Base-by-base conservation (phyloP, 2,888 invertebrate genomes). In the Cistogaster globosa region DNA sequence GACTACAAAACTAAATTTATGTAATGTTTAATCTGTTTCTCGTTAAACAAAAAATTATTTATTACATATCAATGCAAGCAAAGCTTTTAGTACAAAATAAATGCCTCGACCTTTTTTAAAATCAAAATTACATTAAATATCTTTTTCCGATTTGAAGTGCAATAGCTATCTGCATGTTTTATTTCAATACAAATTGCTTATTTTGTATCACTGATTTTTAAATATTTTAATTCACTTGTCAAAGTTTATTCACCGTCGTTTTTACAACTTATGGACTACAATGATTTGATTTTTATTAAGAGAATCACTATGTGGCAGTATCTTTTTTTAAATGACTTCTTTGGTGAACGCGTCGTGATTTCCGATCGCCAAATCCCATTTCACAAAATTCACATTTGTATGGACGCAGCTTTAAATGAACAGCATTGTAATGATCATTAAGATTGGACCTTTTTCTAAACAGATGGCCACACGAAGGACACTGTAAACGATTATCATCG, bases 311-410 rank as follows among this genome's bases (percentile, higher is more conserved):
- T 8, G n/a, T 12, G 22, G 42, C 9, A 7, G n/a, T 7, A 26
- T 65, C 26, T 48, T 42, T 20, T 22, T 48, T 65, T 5, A 48
- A 2, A 26, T 65, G 48, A 26, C 45, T 58, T 53, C 58, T 62
- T 69, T 80, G 80, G 63, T 86, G 86, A 14, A 84, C 63, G 2
- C 82, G 71, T 11, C 75, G 72, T 6, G 86, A 77, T 69, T 79
- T 84, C 0, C 86, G 71, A 57, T 71, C 72, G 11, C 76, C 84
- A 80, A 86, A 86, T 6, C 60, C 77, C 20, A 68, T 71, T 32
- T 84, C 82, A 65, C 86, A 86, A 74, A 53, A 60, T 51, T 69
- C 45, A 69, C 86, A 86, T 55, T 72, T 82, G 55, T 76, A 84
- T 22, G 82, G 82, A 18, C 79, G 71, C n/a, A 80, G 32, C 42